phyloP scores from a whole-genome alignment of 1,140 invertebrate species.

The Saccostrea cuccullata region DNA sequence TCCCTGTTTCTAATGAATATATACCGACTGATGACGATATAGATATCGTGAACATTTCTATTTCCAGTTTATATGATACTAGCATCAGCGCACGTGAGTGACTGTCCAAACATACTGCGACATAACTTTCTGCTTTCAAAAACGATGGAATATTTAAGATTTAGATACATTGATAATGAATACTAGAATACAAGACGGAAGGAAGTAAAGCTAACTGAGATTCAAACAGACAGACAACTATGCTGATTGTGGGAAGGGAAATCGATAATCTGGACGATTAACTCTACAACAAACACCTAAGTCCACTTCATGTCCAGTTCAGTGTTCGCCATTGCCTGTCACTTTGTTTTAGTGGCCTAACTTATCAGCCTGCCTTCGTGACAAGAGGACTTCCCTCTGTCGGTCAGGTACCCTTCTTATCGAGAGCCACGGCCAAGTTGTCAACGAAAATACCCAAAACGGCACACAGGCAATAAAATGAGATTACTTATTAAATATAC shows the following conservation, averaged over 20 bases:
- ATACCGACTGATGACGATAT: background rate
- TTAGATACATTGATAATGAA: too few relatives aligned
- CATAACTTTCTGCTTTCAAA: too few relatives aligned
- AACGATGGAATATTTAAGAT: too few relatives aligned
- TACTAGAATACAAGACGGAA: too few relatives aligned
- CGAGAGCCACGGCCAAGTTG: background rate
- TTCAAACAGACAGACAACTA: too few relatives aligned
- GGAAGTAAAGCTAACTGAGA: too few relatives aligned
- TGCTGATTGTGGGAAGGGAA: background rate
- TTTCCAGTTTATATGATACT: background rate
- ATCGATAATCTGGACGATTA: conserved; percentile 9
- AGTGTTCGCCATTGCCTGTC: background rate
- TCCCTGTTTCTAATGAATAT: background rate
- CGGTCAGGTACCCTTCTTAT: conserved; percentile 31
- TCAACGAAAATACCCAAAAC: conserved; percentile 28
- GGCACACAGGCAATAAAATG: conserved; percentile 12
- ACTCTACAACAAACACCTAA: background rate
- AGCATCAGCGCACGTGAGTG: too few relatives aligned
- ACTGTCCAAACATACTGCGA: too few relatives aligned
- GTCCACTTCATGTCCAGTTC: background rate
- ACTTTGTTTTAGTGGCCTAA: background rate
- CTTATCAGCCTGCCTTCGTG: background rate
- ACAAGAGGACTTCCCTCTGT: background rate
- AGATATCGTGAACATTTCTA: background rate
- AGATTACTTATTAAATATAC: conserved; percentile 35